Conservation (phyloP, 1,140 invertebrate genomes). For the Drosophila setifemur region DNA sequence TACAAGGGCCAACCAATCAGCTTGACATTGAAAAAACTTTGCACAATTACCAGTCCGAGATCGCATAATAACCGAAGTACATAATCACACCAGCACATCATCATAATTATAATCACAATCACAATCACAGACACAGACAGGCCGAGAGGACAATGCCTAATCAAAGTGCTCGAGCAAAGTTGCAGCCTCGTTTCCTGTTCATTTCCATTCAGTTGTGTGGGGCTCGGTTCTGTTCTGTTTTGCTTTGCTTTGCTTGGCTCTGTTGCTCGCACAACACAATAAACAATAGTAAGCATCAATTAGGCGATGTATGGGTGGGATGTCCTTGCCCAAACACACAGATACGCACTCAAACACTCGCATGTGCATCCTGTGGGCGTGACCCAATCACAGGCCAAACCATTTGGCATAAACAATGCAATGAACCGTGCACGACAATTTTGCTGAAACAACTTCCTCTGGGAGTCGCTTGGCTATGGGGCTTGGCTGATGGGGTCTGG, state of each 20-base stretch:
- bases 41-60: not conserved
- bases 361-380: slow-evolving; percentile 27
- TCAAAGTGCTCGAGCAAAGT: slow-evolving; percentile 26
- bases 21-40: slow-evolving; percentile 12
- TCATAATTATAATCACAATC: slow-evolving; percentile 25
- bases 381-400: slow-evolving; percentile 52
- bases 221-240: slow-evolving; percentile 4
- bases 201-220: slow-evolving; percentile 25
- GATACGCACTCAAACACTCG: not conserved
- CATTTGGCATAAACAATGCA: slow-evolving; percentile 68
- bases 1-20: not conserved
- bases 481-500: not conserved
- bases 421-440: slow-evolving; percentile 57
- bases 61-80: slow-evolving; percentile 12
- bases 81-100: slow-evolving; percentile 22
- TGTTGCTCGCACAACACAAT: slow-evolving; percentile 14
- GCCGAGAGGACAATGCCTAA: slow-evolving; percentile 33
- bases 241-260: slow-evolving; percentile 15
- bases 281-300: slow-evolving; percentile 58
- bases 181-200: slow-evolving; percentile 34
- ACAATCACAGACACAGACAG: too few relatives aligned
- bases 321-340: slow-evolving; percentile 15
- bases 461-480: slow-evolving; percentile 11
- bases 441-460: slow-evolving; percentile 53
- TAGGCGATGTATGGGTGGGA: slow-evolving; percentile 40